phyloP scores from a whole-genome alignment of 2,797 vertebrate genomes.

The Dermochelys coriacea region DNA sequence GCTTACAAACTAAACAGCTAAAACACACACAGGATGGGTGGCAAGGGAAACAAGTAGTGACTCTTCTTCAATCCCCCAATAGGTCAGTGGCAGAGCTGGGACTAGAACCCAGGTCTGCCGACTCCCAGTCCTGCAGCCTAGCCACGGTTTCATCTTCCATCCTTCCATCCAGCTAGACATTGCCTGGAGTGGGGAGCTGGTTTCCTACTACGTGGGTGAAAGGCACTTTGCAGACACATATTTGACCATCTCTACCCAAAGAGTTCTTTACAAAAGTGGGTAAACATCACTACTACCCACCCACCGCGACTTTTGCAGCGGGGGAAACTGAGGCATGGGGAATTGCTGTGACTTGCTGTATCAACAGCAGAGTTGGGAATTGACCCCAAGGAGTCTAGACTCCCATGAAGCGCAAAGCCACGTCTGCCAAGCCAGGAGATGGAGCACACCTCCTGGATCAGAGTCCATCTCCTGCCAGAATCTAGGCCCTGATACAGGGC shows the following conservation, averaged over 20 bases:
- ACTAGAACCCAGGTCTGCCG: background rate
- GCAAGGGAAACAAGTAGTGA: background rate
- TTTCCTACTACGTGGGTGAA: background rate
- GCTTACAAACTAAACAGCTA: background rate
- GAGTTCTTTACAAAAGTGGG: background rate
- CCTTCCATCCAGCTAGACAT: background rate
- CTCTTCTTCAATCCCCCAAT: background rate
- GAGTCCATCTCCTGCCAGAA: background rate
- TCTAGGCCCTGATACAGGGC: background rate
- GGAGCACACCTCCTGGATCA: background rate
- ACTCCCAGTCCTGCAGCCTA: background rate
- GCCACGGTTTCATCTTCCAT: background rate
- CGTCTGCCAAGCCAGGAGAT: background rate
- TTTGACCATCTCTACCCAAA: background rate
- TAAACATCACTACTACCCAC: background rate
- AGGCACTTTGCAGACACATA: background rate
- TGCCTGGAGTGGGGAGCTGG: background rate
- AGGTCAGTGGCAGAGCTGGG: background rate
- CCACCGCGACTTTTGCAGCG: background rate
- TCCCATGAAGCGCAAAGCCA: background rate
- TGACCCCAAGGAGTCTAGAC: background rate
- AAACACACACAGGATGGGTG: background rate
- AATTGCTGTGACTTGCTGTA: background rate
- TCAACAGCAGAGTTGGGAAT: slow-evolving; percentile 21
- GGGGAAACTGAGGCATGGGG: background rate